Base-by-base conservation (phyloP, 2,888 invertebrate species). In the Caenorhabditis uteleia region DNA sequence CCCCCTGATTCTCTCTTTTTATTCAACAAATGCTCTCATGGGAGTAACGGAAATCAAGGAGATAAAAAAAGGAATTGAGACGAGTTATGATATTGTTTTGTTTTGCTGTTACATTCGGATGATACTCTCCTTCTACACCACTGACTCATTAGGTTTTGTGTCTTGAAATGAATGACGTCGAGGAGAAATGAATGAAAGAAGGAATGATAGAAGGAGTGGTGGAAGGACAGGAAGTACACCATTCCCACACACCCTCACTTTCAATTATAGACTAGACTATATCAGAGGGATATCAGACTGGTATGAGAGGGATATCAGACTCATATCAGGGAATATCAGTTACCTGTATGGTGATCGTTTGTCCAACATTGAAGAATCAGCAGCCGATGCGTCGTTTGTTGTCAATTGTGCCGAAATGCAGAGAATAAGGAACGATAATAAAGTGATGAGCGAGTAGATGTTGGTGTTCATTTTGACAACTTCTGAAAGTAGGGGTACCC, bases 261-360 rank as follows among this genome's bases (percentile, higher is more conserved):
- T n/a, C n/a, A n/a, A n/a, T n/a, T n/a, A n/a, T n/a, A n/a, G n/a
- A n/a, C n/a, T n/a, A n/a, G n/a, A n/a, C n/a, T n/a, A n/a, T n/a
- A n/a, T n/a, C n/a, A n/a, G n/a, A n/a, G n/a, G n/a, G n/a, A n/a
- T n/a, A n/a, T n/a, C n/a, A n/a, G n/a, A n/a, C n/a, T n/a, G n/a
- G n/a, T n/a, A n/a, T n/a, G n/a, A n/a, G n/a, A n/a, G n/a, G n/a
- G n/a, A n/a, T n/a, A n/a, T n/a, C n/a, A n/a, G n/a, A n/a, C n/a
- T n/a, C n/a, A n/a, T n/a, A n/a, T n/a, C n/a, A n/a, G n/a, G 18
- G n/a, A 38, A 38, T 7, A 10, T n/a, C 18, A 16, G 38, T 38
- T 16, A 64, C 64, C 64, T 64, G 49, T 58, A 64, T 34, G 64
- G 58, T 42, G 58, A 57, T 54, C 64, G 45, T 50, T 64, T 64